Conservation (phyloP, 2,113 vertebrate genomes). For the Lontra canadensis region DNA sequence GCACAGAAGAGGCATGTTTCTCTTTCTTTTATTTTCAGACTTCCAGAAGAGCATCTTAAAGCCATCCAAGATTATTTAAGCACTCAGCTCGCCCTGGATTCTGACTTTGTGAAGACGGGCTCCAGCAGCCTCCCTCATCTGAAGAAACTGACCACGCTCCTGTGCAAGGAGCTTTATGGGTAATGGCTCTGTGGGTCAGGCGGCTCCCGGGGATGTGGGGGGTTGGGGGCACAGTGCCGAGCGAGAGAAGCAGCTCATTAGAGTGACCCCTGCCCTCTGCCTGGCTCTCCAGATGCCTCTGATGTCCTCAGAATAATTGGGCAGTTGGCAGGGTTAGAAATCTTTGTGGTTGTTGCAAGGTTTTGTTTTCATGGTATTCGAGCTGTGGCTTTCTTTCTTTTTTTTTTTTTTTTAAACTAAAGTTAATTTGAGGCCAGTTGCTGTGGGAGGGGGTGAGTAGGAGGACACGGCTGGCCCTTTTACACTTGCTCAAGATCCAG, state of each 20-base stretch:
- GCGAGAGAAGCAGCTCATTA: background rate
- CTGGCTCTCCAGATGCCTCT: background rate
- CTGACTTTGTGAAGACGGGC: conserved; percentile 90
- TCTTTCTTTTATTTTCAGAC: conserved; percentile 77
- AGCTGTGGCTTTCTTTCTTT: background rate
- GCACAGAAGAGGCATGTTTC: background rate
- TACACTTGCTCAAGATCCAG: background rate
- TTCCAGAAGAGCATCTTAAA: conserved; percentile 92
- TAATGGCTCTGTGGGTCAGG: conserved; percentile 69
- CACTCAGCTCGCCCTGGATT: conserved; percentile 88
- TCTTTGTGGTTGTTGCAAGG: background rate
- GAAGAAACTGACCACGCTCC: conserved; percentile 88
- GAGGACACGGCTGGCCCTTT: background rate
- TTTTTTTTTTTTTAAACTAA: background rate
- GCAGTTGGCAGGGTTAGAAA: background rate
- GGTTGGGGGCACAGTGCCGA: fast-evolving
- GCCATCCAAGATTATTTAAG: conserved; percentile 94
- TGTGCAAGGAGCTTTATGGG: conserved; percentile 96
- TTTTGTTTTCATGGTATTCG: background rate
- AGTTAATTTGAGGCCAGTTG: conserved; percentile 10
- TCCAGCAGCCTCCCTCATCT: conserved; percentile 90
- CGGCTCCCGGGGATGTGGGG: fast-evolving
- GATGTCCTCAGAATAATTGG: background rate
- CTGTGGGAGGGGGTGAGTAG: background rate
- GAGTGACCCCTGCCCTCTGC: background rate